A percentile compares a stretch with the other conserved stretches of the same genome.
These are phyloP conservation scores for Mohoua ochrocephala DNA, from an alignment of 2,113 vertebrate genomes.

Conservation along the genomic window DNA sequence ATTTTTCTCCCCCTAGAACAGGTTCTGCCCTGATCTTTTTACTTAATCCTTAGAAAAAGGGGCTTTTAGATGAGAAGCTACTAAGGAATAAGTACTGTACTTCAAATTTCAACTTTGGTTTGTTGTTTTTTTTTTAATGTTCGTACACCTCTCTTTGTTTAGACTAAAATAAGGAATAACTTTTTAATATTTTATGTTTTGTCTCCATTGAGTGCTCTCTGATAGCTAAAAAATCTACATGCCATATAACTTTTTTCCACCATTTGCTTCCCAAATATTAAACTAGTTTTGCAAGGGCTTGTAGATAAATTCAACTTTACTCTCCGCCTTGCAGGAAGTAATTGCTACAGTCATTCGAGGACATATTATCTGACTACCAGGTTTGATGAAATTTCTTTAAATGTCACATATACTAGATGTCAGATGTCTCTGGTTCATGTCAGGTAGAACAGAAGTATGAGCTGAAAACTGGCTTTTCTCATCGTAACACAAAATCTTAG, in stretches of 20 bases:
- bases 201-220: rapidly evolving
- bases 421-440: not conserved
- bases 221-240: not conserved
- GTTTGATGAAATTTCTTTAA: not conserved
- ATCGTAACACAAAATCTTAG: not conserved
- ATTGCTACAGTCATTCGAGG: not conserved
- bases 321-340: not conserved
- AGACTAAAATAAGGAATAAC: not conserved
- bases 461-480: not conserved
- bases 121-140: too few relatives aligned
- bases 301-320: not conserved
- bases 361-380: not conserved
- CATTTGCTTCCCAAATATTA: not conserved
- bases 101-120: not conserved
- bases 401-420: not conserved
- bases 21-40: not conserved
- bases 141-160: not conserved
- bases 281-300: not conserved
- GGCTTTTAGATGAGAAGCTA: not conserved
- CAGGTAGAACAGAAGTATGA: not conserved
- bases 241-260: not conserved
- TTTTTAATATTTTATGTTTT: not conserved
- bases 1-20: not conserved
- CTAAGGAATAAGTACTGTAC: not conserved
- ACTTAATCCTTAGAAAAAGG: not conserved